Evolutionary conservation across 2,888 invertebrate genomes (phyloP).

Genomic region (Parapristionchus giblindavisi): DNA sequence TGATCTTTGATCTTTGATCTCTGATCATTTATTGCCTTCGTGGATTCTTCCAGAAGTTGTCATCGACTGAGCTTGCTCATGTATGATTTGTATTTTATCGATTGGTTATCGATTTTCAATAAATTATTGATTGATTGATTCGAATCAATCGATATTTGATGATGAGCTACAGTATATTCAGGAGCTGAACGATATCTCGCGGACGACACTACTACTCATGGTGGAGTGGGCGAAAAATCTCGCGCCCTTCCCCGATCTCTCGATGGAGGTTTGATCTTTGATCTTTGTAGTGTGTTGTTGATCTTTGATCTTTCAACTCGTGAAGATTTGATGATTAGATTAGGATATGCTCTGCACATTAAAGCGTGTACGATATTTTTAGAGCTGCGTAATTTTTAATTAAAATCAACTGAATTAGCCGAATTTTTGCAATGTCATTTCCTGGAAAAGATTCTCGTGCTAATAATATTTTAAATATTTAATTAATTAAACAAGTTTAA

Average conservation of each 20-base stretch:
- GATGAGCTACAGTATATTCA: slow-evolving; percentile 2
- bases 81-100: not conserved
- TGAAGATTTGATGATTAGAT: too few species aligned
- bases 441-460: too few species aligned
- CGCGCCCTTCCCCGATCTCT: slow-evolving; percentile 64
- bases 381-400: too few species aligned
- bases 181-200: slow-evolving; percentile 67
- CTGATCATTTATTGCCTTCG: not conserved
- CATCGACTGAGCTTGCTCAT: not conserved
- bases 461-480: too few species aligned
- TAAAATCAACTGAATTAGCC: too few species aligned
- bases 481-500: too few species aligned
- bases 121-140: not conserved
- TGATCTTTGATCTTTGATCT: slow-evolving; percentile 10
- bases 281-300: not conserved
- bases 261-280: slow-evolving; percentile 56
- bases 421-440: too few species aligned
- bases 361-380: too few species aligned
- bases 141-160: not conserved
- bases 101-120: not conserved
- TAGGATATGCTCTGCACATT: too few species aligned
- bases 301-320: not conserved
- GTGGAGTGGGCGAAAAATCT: slow-evolving; percentile 68
- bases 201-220: slow-evolving; percentile 67
- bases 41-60: slow-evolving; percentile 1